Evolutionary conservation across 2,888 invertebrate genomes (phyloP), one percentile per base, ranked within the genome.

Genomic region (Acleris emargana): DNA sequence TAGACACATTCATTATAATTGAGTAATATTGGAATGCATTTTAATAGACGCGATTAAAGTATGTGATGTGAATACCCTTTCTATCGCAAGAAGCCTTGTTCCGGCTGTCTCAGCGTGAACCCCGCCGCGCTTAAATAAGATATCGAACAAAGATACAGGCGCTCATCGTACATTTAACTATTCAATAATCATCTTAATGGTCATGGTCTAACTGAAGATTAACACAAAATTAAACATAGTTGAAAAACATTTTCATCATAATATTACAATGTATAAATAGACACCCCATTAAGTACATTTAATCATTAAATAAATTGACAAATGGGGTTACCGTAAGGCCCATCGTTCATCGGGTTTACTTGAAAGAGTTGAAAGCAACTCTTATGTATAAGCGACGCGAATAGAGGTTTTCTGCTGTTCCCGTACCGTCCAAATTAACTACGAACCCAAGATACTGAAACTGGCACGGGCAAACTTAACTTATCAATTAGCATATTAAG

Each of bases 21-120:
- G 59, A 54, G 54, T 60, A 64, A 60, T 59, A 60, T 18, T 64
- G 64, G 64, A 64, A 64, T 64, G 64, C 59, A 59, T 50, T 55
- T 51, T 50, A 47, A 25, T 54, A 64, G 59, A 64, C 54, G 50
- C 53, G 43, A 32, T 18, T 17, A 63, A 38, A 22, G 11, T 28
- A 47, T 45, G 25, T 49, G 50, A 49, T 38, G 11, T 22, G 53
- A 53, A 47, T 47, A 53, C 53, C 18, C 52, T 58, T 55, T 52
- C 32, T 43, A 20, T 62, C 25, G 17, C 53, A 38, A 53, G 52
- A 58, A 58, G 62, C 38, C 51, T 47, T 43, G 18, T 13, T 43
- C 57, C 17, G 47, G 63, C 45, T 45, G 58, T 17, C 43, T 53
- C 7, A 0, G 17, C 45, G 9, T 49, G 20, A 18, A 49, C 11